Base-by-base conservation (phyloP, 1,140 invertebrate genomes). In the Euura lappo region DNA sequence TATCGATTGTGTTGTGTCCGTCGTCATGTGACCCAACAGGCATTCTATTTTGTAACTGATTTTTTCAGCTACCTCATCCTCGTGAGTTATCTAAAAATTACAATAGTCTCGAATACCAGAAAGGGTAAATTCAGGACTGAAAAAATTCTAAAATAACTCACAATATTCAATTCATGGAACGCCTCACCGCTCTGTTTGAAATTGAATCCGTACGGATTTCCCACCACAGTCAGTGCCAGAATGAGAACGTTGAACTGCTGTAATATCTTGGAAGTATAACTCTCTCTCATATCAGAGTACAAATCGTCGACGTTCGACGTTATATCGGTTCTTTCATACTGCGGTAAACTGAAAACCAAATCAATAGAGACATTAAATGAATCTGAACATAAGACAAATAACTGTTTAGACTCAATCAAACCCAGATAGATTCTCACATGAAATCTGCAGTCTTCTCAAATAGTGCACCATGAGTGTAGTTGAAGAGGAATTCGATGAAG, bases 161-260 rank as follows among this genome's bases (percentile, higher is more conserved):
- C 51, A 8, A 60, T 60, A 6, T 60, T 60, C 51, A 60, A 60
- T 11, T n/a, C 13, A n/a, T 79, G 79, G 28, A 79, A 80, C 45
- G 70, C 71, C 45, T 80, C 78, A 44, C 78, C 76, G 8, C 77
- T 72, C 13, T 74, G 79, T 75, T 79, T 81, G 7, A 81, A 81
- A 60, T 84, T 84, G 60, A 83, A 83, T n/a, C 94, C 93, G 83
- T 95, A 96, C 2, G 96, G 96, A 90, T 98, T 98, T 10, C 96
- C 96, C 60, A 98, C 91, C 2, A 98, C 95, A 81, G 97, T 96
- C 43, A 97, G 88, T 0, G 96, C 96, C 8, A 97, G 87, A 0
- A 98, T 93, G 44, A 97, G 87, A 4, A 97, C 94, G 81, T 98
- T 96, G 83, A 97, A 93, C 86, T 98, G 96, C 83, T 97, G 96